Evolutionary conservation across 2,113 vertebrate genomes (phyloP).

Genomic region (Proterorhinus semilunaris): DNA sequence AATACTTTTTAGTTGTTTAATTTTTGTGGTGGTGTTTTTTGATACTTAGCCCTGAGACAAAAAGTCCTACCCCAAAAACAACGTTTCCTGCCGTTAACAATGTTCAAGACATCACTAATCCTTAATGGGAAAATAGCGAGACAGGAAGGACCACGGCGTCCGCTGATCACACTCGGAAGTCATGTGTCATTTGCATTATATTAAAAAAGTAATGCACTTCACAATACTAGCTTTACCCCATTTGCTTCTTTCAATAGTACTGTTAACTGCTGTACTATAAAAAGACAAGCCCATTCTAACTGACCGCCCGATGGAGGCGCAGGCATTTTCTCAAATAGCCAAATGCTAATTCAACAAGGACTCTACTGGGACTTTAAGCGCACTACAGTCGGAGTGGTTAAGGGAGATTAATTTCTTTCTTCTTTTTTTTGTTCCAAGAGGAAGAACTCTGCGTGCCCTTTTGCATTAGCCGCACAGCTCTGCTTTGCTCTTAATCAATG

Average conservation of each 20-base stretch:
- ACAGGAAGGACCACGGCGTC: too few species aligned
- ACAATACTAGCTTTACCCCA: background rate
- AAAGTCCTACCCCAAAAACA: too few species aligned
- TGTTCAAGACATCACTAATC: too few species aligned
- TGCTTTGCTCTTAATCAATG: constrained; percentile 59
- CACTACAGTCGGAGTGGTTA: constrained; percentile 43
- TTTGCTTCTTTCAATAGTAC: background rate
- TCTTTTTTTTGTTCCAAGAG: constrained; percentile 23
- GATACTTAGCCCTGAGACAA: too few species aligned
- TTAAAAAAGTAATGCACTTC: too few species aligned
- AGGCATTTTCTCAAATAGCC: constrained; percentile 26
- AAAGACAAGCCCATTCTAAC: background rate
- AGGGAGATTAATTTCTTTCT: constrained; percentile 60
- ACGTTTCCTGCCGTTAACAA: too few species aligned
- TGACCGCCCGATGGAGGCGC: constrained; percentile 10
- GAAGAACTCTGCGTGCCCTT: constrained; percentile 39
- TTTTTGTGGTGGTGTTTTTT: too few species aligned
- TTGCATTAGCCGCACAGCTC: constrained; percentile 44
- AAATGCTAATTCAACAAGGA: constrained; percentile 43
- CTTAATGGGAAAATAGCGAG: too few species aligned
- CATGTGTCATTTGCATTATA: too few species aligned
- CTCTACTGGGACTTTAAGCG: constrained; percentile 38
- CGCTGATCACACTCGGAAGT: too few species aligned
- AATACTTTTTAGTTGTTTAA: too few species aligned
- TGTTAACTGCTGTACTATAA: background rate